A percentile compares a stretch with the other conserved stretches of the same genome.
phyloP scores from a whole-genome alignment of 2,888 invertebrate species.

The Tachystola acroxantha region DNA sequence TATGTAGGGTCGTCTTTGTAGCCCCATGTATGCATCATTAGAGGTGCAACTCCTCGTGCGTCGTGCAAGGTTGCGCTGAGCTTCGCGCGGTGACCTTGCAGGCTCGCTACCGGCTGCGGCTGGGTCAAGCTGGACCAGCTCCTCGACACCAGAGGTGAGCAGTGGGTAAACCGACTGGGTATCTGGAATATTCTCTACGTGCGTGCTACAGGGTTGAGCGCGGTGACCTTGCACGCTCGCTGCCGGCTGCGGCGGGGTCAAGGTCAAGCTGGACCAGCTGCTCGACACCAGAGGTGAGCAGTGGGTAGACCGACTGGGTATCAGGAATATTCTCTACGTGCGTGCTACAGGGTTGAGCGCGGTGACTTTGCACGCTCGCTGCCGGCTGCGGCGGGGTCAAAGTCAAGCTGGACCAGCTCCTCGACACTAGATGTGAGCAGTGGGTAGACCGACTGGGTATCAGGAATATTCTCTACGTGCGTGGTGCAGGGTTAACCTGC shows the following conservation, averaged over 20 bases:
- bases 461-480: conserved; percentile 62
- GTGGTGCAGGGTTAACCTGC: conserved; percentile 82
- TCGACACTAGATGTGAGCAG: conserved; percentile 63
- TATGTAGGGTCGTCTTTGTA: too few relatives aligned
- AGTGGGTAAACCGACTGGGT: conserved; percentile 61
- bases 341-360: conserved; percentile 83
- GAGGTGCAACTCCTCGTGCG: conserved; percentile 53
- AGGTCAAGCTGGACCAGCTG: conserved; percentile 68
- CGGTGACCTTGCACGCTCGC: conserved; percentile 71
- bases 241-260: conserved; percentile 59
- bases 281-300: conserved; percentile 61
- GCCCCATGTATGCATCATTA: too few relatives aligned
- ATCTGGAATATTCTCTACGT: conserved; percentile 59
- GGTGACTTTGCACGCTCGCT: conserved; percentile 66
- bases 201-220: conserved; percentile 82
- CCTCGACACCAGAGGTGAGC: conserved; percentile 59
- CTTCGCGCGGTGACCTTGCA: conserved; percentile 79
- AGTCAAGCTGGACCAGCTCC: conserved; percentile 65
- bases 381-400: conserved; percentile 63
- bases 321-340: conserved; percentile 62
- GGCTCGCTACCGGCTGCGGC: conserved; percentile 49
- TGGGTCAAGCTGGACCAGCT: conserved; percentile 69
- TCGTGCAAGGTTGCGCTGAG: conserved; percentile 83
- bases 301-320: conserved; percentile 57
- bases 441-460: conserved; percentile 55